These are phyloP conservation scores for Myotis pilosus DNA, from an alignment of 2,797 vertebrate species.

Conservation along the genomic window DNA sequence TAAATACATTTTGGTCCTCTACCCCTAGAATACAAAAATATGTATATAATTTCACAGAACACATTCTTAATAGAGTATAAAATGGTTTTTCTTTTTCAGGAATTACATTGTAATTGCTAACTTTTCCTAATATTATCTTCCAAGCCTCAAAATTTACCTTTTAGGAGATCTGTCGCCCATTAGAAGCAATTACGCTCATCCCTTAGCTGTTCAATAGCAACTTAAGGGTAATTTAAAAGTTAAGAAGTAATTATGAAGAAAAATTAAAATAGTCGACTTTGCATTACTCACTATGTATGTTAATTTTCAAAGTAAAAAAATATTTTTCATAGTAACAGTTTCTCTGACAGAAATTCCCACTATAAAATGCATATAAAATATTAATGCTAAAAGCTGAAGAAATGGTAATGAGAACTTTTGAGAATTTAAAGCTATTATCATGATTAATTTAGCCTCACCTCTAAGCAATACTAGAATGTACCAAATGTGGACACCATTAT, in stretches of 20 bases:
- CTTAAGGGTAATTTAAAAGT: slow-evolving; percentile 70
- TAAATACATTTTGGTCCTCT: background rate
- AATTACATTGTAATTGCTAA: background rate
- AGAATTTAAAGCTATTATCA: slow-evolving; percentile 61
- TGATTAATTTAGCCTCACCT: slow-evolving; percentile 54
- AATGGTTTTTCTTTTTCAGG: background rate
- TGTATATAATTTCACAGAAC: background rate
- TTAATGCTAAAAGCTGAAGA: slow-evolving; percentile 56
- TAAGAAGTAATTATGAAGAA: slow-evolving; percentile 50
- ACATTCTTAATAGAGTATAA: background rate
- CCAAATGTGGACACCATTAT: background rate
- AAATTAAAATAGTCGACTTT: slow-evolving; percentile 60
- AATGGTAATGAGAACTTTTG: slow-evolving; percentile 51
- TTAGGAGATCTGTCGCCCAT: background rate
- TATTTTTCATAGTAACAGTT: slow-evolving; percentile 46
- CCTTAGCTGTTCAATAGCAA: slow-evolving; percentile 29
- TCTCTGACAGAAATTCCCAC: slow-evolving; percentile 49
- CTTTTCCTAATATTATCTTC: background rate
- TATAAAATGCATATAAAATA: slow-evolving; percentile 48
- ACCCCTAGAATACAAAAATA: background rate
- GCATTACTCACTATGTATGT: slow-evolving; percentile 12
- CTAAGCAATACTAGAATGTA: slow-evolving; percentile 12
- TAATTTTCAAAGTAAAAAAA: slow-evolving; percentile 65
- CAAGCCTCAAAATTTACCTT: background rate
- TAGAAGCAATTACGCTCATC: background rate